Base-by-base conservation (phyloP, 1,140 invertebrate genomes). In the Manduca sexta region DNA sequence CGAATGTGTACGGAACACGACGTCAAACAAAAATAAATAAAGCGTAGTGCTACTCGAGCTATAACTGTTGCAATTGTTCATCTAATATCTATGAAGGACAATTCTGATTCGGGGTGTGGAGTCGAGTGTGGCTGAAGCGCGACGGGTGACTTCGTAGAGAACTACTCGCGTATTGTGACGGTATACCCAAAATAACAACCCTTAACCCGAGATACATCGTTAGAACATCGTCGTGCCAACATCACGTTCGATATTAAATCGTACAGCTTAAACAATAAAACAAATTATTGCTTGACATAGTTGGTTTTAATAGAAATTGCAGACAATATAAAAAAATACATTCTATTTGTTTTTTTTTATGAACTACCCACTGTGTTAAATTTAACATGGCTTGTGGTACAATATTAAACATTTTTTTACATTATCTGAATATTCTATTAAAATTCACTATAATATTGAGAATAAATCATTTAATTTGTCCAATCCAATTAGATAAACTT, bases 41-140 rank as follows among this genome's bases (percentile, higher is more conserved):
- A 74, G 74, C 64, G 53, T 48, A 54, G 74, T 75, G 66, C 72
- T 74, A 70, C 50, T 65, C 52, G 50, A 50, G 56, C 52, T 64
- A 64, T 55, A 33, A 44, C 42, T 37, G 35, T 59, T 52, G 18
- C 41, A 48, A 7, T 33, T 34, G 16, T 37, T 37, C 21, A 26
- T 26, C 43, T 52, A 52, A 15, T 30, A 5, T 29, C 18, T 52
- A 35, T 43, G 38, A 50, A 49, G 46, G 31, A 45, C 13, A 43
- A 3, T 13, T 35, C 47, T 44, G 48, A 46, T 16, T 37, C 49
- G 31, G 38, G 49, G 17, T 46, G 46, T 45, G 40, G 26, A 49
- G 46, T 45, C 34, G 26, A 49, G 56, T 52, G 57, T 51, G 29
- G 37, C 16, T 35, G 43, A 48, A 17, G 26, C 34, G 49, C 52